Conservation (phyloP, 2,797 vertebrate species). For the Anomalospiza imberbis region DNA sequence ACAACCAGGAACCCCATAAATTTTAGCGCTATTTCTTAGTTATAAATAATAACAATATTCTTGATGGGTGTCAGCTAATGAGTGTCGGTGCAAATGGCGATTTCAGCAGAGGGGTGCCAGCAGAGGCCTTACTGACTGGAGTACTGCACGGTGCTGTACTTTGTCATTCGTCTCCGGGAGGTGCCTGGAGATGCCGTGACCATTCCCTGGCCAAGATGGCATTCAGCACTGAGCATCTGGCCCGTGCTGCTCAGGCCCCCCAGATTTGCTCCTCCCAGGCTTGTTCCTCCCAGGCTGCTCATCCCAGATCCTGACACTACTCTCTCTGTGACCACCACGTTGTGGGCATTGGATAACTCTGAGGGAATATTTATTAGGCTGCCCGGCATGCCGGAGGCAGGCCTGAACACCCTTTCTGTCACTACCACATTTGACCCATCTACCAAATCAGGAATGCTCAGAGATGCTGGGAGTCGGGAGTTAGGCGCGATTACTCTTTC, state of each 20-base stretch:
- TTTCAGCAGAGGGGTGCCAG: neutral
- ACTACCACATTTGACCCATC: conserved; percentile 73
- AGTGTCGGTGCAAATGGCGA: neutral
- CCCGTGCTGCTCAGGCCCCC: neutral
- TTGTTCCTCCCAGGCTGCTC: conserved; percentile 1
- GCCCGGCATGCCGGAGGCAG: conserved; percentile 53
- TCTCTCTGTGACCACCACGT: conserved; percentile 62
- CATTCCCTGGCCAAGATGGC: conserved; percentile 68
- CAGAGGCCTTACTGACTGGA: conserved; percentile 65
- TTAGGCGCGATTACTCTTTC: conserved; percentile 77
- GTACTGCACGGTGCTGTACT: conserved; percentile 78
- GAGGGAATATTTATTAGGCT: conserved; percentile 60
- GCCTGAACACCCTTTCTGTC: conserved; percentile 75
- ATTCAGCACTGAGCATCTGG: conserved; percentile 65
- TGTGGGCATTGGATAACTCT: conserved; percentile 48
- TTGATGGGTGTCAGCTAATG: neutral
- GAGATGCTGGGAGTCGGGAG: conserved; percentile 68
- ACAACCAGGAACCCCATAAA: neutral
- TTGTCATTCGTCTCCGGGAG: conserved; percentile 71
- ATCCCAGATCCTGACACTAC: conserved; percentile 63
- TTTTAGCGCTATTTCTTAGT: conserved; percentile 36
- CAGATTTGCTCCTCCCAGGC: neutral
- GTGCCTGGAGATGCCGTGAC: conserved; percentile 67
- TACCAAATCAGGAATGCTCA: conserved; percentile 72
- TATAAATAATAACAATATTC: conserved; percentile 50